Evolutionary conservation across 2,888 invertebrate species (phyloP).

Genomic region (Nomada goodeniana): DNA sequence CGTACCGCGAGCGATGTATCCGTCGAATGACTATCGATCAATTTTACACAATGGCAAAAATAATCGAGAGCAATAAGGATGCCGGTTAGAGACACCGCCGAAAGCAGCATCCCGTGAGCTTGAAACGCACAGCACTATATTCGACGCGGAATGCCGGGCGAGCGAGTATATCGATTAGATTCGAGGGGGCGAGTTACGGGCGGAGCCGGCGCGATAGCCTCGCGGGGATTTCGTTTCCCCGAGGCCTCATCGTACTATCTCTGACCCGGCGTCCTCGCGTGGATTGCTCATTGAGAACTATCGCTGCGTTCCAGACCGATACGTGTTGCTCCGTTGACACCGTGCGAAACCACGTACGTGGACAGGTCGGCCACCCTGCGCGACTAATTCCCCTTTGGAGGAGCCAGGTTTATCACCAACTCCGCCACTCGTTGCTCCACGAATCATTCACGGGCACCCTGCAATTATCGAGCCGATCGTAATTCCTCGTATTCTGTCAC

Average conservation of each 20-base stretch:
- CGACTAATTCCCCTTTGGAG: not conserved
- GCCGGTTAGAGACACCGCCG: not conserved
- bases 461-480: too few species aligned
- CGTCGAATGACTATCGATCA: not conserved
- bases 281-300: slow-evolving; percentile 51
- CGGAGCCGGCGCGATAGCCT: slow-evolving; percentile 58
- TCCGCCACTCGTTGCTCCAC: not conserved
- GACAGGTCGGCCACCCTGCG: not conserved
- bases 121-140: slow-evolving; percentile 26
- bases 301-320: slow-evolving; percentile 32
- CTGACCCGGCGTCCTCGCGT: slow-evolving; percentile 18
- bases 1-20: too few species aligned
- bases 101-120: not conserved
- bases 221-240: slow-evolving; percentile 40
- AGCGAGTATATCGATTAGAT: slow-evolving; percentile 49
- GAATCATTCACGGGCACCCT: not conserved
- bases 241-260: slow-evolving; percentile 22
- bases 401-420: too few species aligned
- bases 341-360: slow-evolving; percentile 13
- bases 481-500: too few species aligned
- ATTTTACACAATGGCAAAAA: not conserved
- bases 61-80: not conserved
- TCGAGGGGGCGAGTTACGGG: slow-evolving; percentile 37
- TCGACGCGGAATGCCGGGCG: slow-evolving; percentile 22
- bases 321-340: slow-evolving; percentile 55